Percentiles rank a stretch among this genome's conserved stretches.
These are phyloP conservation scores for Melanotaenia maccullochi DNA, from an alignment of 2,797 vertebrate species.

Conservation along the genomic window DNA sequence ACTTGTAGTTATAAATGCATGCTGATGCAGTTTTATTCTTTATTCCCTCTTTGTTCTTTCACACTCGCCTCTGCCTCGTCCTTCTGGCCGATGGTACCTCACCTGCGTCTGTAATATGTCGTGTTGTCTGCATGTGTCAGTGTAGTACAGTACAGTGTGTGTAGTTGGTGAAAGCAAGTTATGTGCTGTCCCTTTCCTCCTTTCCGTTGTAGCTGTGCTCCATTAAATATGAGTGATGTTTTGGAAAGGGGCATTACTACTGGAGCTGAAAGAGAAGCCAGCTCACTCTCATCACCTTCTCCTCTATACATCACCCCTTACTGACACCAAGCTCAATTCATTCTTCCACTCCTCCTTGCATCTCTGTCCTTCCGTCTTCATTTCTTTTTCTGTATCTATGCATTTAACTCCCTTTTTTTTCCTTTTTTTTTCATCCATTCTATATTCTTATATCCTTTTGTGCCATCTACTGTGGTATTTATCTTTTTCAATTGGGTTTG, in stretches of 20 bases:
- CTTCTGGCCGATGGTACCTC: background rate
- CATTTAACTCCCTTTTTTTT: slow-evolving; percentile 27
- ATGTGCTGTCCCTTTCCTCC: slow-evolving; percentile 54
- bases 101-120: slow-evolving; percentile 40
- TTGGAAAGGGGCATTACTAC: slow-evolving; percentile 74
- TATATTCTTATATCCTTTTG: slow-evolving; percentile 26
- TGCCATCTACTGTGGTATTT: slow-evolving; percentile 47
- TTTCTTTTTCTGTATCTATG: slow-evolving; percentile 44
- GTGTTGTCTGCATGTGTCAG: slow-evolving; percentile 44
- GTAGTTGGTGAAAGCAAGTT: slow-evolving; percentile 32
- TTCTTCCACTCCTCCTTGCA: slow-evolving; percentile 44
- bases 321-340: slow-evolving; percentile 75
- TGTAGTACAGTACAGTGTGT: slow-evolving; percentile 20
- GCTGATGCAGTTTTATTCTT: slow-evolving; percentile 10
- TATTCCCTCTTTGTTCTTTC: slow-evolving; percentile 7
- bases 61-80: background rate
- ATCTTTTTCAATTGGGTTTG: slow-evolving; percentile 48
- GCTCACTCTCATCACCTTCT: slow-evolving; percentile 74
- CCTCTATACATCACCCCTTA: slow-evolving; percentile 75
- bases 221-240: slow-evolving; percentile 83
- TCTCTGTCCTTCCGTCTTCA: slow-evolving; percentile 56
- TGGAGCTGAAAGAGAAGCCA: slow-evolving; percentile 72
- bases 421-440: background rate
- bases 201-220: slow-evolving; percentile 67
- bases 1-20: slow-evolving; percentile 19